Evolutionary conservation across 2,888 invertebrate genomes (phyloP), one percentile per base, ranked within the genome.

Genomic region (Lithophane leautieri): DNA sequence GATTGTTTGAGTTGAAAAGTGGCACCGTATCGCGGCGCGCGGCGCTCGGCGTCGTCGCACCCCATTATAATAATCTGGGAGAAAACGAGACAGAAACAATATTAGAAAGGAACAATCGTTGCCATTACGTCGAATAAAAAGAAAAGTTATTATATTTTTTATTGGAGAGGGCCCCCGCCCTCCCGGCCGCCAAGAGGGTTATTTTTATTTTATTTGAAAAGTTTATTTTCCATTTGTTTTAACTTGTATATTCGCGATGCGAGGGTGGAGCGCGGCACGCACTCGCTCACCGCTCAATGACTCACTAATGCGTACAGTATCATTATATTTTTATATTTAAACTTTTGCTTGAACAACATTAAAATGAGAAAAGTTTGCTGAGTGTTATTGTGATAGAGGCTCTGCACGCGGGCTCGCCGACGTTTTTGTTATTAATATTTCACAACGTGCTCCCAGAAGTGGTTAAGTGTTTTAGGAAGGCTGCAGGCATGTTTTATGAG

Each of bases 91-190:
- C 92, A 88, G 93, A 93, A 94, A 94, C 92, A 92, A 91, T 92
- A 95, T 95, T 94, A 95, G 94, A 95, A 94, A 90, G 92, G 94
- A 94, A 94, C 95, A 94, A 94, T 94, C 95, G 95, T 93, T 93
- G 94, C 95, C 95, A 96, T 96, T 96, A 96, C 94, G 95, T 92
- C 94, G 95, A 95, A 96, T 95, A 95, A 96, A 96, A 96, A 96
- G 96, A 96, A 96, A 96, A 96, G 96, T 96, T 96, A 96, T 96
- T 96, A 96, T 96, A 96, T 96, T 96, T 96, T 96, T 96, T 95
- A 95, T 96, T 95, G 95, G 94, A 94, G 94, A 93, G 96, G 95
- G 95, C 95, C 88, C 94, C 95, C 95, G 94, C 95, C 95, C 96
- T 94, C 94, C 92, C 93, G 84, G 92, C 95, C 94, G 93, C 94